Base-by-base conservation (phyloP, 2,888 invertebrate genomes). In the Phaedon cochleariae region DNA sequence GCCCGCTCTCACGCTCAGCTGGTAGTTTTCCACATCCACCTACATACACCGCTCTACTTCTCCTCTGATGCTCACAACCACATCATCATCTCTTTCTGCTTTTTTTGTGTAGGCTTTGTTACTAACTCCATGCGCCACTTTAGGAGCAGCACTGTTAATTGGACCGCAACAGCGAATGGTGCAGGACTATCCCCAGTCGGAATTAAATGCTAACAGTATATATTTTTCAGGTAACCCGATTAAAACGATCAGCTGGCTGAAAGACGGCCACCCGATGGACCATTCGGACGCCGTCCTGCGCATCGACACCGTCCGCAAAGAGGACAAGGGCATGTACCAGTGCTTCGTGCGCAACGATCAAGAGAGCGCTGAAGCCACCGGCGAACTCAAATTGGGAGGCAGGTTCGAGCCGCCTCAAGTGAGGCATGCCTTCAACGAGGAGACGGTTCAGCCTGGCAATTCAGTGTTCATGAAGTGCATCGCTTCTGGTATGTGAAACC, bases 261-360 rank as follows among this genome's bases (percentile, higher is more conserved):
- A 97, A 84, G 95, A 97, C 82, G 96, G 97, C 73, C 92, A 92
- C 83, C 90, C 90, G 63, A 88, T 97, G 78, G 91, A 91, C 65
- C 92, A 94, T 77, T 91, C 91, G 75, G 95, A 95, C 77, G 89
- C 92, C 4, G 89, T 92, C 62, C 85, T 97, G 49, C 88, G 93
- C 72, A 96, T 97, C 77, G 94, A 94, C 77, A 91, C 94, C 1
- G 95, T 97, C 0, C 92, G 94, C 83, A 94, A 96, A 78, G 95
- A 95, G 84, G 97, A 97, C 83, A 95, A 95, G 80, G 97, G 97
- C 78, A 97, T 97, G 96, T 97, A 97, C 83, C 97, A 97, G 81
- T 97, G 97, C 81, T 95, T 97, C 80, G 93, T 96, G 57, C 88
- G 95, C 62, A 96, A 96, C 80, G 96, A 95, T 77, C 94, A 95